phyloP scores from a whole-genome alignment of 2,113 vertebrate genomes.

The Ceyx cyanopectus region DNA sequence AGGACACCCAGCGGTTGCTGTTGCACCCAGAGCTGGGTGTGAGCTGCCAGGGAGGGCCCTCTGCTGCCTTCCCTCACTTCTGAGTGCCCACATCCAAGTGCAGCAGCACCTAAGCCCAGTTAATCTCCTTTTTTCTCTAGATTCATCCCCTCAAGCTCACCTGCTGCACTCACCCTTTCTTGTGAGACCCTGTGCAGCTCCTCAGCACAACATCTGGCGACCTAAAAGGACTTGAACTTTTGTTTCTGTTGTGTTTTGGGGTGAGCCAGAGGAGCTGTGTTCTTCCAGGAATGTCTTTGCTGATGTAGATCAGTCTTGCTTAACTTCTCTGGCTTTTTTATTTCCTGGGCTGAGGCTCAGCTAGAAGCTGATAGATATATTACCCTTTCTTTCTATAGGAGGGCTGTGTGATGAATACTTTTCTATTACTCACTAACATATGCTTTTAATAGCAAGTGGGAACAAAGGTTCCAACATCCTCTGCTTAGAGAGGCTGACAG shows the following conservation, averaged over 20 bases:
- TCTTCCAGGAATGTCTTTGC: neutral
- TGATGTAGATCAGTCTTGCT: neutral
- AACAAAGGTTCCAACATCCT: conserved; percentile 1
- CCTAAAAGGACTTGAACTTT: neutral
- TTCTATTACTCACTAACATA: neutral
- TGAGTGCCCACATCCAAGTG: neutral
- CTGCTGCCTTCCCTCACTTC: neutral
- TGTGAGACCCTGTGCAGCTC: neutral
- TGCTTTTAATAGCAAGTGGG: conserved; percentile 55
- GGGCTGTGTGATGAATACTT: neutral
- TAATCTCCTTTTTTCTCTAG: neutral
- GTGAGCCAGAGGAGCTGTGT: neutral
- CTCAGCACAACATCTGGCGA: neutral
- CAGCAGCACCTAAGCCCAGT: neutral
- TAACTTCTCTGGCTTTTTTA: neutral
- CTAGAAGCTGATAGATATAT: neutral
- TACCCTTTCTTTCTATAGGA: neutral
- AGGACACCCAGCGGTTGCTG: neutral
- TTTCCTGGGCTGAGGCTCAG: neutral
- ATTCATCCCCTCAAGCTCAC: neutral
- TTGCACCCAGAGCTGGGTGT: neutral
- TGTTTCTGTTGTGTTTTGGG: neutral
- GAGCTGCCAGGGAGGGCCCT: neutral
- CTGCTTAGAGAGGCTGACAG: neutral
- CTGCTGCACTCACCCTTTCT: neutral